Percentiles rank a stretch among this genome's conserved stretches.
phyloP scores from a whole-genome alignment of 2,113 vertebrate genomes.

The Gavia stellata region DNA sequence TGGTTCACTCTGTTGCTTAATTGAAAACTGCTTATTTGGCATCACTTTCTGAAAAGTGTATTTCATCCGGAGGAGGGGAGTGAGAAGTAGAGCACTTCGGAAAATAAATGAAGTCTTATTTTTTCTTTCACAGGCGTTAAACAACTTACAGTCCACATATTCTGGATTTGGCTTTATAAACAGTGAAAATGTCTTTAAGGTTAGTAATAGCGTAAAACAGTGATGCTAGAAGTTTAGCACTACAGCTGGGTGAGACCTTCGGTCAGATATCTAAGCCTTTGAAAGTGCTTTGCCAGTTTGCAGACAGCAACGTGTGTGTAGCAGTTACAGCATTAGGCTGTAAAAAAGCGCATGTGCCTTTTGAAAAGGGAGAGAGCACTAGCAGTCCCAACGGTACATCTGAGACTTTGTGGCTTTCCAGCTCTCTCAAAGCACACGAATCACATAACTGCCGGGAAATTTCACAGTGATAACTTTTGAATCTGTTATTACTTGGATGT shows the following conservation, averaged over 20 bases:
- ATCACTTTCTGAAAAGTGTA: not conserved
- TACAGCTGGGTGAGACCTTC: not conserved
- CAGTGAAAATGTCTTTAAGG: slow-evolving; percentile 98
- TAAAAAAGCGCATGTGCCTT: not conserved
- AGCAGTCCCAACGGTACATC: not conserved
- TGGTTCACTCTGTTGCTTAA: not conserved
- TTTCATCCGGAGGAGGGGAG: not conserved
- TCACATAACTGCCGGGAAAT: not conserved
- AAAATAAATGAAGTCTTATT: not conserved
- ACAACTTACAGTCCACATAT: slow-evolving; percentile 95
- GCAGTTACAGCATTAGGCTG: not conserved
- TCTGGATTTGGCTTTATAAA: slow-evolving; percentile 93
- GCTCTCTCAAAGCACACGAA: not conserved
- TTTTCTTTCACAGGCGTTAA: slow-evolving; percentile 81
- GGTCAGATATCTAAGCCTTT: accelerated
- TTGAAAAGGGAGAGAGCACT: not conserved
- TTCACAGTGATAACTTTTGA: not conserved
- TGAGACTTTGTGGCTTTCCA: not conserved
- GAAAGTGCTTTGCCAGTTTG: not conserved
- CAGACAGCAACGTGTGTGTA: not conserved
- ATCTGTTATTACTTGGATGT: not conserved
- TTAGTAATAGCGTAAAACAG: not conserved
- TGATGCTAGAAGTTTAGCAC: not conserved
- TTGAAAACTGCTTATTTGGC: not conserved
- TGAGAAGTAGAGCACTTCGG: not conserved